Evolutionary conservation across 2,888 invertebrate genomes (phyloP).

Genomic region (Athalia rosae): DNA sequence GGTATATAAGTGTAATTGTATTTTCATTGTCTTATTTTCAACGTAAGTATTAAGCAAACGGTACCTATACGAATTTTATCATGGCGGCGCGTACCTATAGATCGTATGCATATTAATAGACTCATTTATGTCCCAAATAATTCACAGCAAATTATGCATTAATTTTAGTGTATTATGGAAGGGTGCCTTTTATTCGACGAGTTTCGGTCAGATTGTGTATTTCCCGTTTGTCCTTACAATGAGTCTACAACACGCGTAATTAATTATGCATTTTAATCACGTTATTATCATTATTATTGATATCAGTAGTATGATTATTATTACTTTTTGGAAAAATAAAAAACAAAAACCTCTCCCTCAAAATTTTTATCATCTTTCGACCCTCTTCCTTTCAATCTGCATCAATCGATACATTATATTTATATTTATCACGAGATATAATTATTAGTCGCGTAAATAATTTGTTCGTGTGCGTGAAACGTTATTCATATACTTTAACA

Average conservation of each 20-base stretch:
- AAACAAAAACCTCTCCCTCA: not conserved
- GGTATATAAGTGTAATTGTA: not conserved
- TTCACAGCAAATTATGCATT: not conserved
- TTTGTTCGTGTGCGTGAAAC: constrained; percentile 22
- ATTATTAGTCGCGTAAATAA: not conserved
- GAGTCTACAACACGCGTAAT: not conserved
- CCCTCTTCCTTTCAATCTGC: not conserved
- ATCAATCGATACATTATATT: not conserved
- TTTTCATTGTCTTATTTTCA: too few relatives aligned
- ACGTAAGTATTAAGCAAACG: not conserved
- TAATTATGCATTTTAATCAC: not conserved
- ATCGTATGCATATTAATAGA: constrained; percentile 1
- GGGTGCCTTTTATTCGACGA: constrained; percentile 31
- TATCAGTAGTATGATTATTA: not conserved
- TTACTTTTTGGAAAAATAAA: not conserved
- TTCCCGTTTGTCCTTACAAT: too few relatives aligned
- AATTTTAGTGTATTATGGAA: constrained; percentile 17
- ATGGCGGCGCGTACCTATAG: not conserved
- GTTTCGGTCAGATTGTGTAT: not conserved
- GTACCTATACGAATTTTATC: not conserved
- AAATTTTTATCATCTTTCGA: not conserved
- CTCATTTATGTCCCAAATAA: not conserved
- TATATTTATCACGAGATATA: not conserved
- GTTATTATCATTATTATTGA: not conserved
- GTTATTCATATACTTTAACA: constrained; percentile 27